phyloP scores from a whole-genome alignment of 2,113 vertebrate species.

The Eulacestoma nigropectus region DNA sequence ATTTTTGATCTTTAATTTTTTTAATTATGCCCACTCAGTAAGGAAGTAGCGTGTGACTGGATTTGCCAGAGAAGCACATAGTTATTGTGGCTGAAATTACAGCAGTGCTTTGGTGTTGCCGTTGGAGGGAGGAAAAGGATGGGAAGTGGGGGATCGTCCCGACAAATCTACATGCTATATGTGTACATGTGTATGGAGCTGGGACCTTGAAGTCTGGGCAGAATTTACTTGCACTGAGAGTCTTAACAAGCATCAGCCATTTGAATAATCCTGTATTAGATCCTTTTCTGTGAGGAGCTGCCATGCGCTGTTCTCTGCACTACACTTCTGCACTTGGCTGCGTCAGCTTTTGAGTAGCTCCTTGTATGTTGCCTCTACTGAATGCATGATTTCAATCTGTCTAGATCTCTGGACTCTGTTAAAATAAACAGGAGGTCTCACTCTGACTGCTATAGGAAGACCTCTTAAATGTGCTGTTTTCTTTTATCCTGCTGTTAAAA shows the following conservation, averaged over 20 bases:
- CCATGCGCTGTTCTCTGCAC: neutral
- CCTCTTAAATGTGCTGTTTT: neutral
- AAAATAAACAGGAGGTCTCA: neutral
- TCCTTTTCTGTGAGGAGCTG: neutral
- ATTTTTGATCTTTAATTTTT: neutral
- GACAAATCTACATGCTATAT: rapidly evolving
- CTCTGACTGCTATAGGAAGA: neutral
- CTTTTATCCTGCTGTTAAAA: neutral
- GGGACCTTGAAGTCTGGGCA: neutral
- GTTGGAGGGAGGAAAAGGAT: neutral
- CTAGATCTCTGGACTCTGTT: neutral
- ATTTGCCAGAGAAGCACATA: neutral
- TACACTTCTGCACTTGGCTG: neutral
- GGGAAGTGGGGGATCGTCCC: neutral
- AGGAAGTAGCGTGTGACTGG: neutral
- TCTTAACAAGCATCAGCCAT: neutral
- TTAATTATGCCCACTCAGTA: neutral
- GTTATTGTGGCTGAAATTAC: neutral
- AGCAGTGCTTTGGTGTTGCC: neutral
- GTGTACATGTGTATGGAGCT: neutral
- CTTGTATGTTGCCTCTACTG: neutral
- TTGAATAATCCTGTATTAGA: neutral
- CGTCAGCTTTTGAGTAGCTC: neutral
- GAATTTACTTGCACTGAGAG: neutral
- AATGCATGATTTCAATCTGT: neutral